phyloP scores from a whole-genome alignment of 2,888 invertebrate genomes.

The Anaspis maculata region DNA sequence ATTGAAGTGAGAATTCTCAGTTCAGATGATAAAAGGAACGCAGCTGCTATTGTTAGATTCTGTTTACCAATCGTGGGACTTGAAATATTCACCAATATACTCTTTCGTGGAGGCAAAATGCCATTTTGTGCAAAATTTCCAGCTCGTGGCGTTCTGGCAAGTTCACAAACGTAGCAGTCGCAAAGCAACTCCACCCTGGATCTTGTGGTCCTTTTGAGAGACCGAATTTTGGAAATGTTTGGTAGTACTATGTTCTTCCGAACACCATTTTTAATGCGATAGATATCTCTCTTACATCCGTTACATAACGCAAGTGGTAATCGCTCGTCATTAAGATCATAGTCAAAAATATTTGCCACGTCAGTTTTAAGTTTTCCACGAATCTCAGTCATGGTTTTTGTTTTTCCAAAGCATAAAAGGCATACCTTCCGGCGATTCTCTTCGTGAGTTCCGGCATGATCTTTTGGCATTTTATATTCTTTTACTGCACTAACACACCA shows the following conservation, averaged over 20 bases:
- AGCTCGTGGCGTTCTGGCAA: not conserved
- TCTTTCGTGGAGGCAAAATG: not conserved
- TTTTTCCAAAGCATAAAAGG: slow-evolving; percentile 1
- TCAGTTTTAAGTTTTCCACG: not conserved
- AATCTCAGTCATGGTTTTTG: not conserved
- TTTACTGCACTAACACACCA: too few relatives aligned
- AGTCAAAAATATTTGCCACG: not conserved
- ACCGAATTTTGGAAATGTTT: not conserved
- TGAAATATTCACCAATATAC: not conserved
- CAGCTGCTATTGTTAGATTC: too few relatives aligned
- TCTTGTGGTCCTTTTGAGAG: not conserved
- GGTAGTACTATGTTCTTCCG: not conserved
- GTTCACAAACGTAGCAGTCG: not conserved
- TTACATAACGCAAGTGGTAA: not conserved
- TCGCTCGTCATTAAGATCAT: not conserved
- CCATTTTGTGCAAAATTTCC: not conserved
- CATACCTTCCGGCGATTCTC: not conserved
- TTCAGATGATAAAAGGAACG: too few relatives aligned
- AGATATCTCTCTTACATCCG: not conserved
- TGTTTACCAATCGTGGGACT: not conserved
- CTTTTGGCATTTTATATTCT: not conserved
- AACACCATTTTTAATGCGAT: not conserved
- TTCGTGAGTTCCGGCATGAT: slow-evolving; percentile 1
- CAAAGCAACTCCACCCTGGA: not conserved
- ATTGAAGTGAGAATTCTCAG: too few relatives aligned